Evolutionary conservation across 2,888 invertebrate species (phyloP).

Genomic region (Napeogenes sylphis): DNA sequence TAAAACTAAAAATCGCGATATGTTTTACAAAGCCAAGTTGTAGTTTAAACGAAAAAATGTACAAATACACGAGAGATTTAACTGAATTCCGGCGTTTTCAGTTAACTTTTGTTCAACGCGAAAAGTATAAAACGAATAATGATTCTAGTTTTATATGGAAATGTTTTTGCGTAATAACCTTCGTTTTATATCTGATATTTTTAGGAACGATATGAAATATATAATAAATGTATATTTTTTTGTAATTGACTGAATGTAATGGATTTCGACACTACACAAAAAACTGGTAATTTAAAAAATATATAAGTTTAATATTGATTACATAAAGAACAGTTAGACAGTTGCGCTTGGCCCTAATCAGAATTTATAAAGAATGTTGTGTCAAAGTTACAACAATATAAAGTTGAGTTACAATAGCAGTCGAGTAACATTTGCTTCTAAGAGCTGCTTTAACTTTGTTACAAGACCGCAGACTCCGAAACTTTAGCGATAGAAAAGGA

Average conservation of each 20-base stretch:
- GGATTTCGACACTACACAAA: too few relatives aligned
- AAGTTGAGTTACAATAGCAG: conserved; percentile 2
- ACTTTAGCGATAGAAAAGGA: conserved; percentile 9
- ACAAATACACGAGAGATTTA: neutral
- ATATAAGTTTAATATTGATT: neutral
- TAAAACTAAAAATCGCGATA: too few relatives aligned
- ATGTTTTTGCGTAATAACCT: too few relatives aligned
- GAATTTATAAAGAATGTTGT: neutral
- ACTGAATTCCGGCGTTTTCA: neutral
- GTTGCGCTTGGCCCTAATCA: too few relatives aligned
- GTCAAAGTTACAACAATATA: neutral
- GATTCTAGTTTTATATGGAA: too few relatives aligned
- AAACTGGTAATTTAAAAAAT: too few relatives aligned
- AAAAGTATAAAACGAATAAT: neutral
- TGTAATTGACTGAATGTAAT: too few relatives aligned
- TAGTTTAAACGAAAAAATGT: neutral
- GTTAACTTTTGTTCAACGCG: neutral
- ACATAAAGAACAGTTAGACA: neutral
- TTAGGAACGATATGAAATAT: too few relatives aligned
- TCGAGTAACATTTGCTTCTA: conserved; percentile 14
- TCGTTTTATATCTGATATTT: too few relatives aligned
- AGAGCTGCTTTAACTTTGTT: conserved; percentile 20
- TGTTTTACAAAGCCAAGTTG: neutral
- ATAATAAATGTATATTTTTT: too few relatives aligned
- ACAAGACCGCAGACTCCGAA: conserved; percentile 16